Evolutionary conservation across 2,888 invertebrate genomes (phyloP), one percentile per base, ranked within the genome.

Genomic region (Pandemis heparana): DNA sequence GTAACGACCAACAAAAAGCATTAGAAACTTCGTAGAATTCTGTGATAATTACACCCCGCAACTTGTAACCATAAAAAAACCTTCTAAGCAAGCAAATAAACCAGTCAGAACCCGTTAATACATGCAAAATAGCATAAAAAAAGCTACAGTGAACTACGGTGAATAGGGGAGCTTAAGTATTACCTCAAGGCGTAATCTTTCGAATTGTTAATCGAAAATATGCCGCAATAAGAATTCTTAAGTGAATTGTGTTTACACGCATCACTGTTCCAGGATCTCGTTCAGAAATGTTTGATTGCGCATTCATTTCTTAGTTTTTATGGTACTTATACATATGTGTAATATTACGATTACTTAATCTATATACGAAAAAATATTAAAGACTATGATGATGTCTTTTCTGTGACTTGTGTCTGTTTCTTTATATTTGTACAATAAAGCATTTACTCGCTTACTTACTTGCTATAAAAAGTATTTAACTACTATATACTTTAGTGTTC

Each of bases 231-330:
- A 78, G 77, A 75, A 69, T 59, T 68, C 74, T 48, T 63, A 70
- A 68, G 71, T 71, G 89, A 84, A 88, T 89, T 86, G 38, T 59
- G 75, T 89, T 90, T 92, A 88, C 85, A 90, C 85, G 92, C 86
- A 82, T 81, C 81, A 82, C 74, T 79, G 80, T 88, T 84, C 80
- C 77, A 82, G 81, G 75, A 75, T 76, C 77, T 77, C 73, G 75
- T 76, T 72, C n/a, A 23, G 23, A 18, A 56, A 56, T 23, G 4
- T 3, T 56, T 12, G 4, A 3, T 56, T 2, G 53, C 6, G 48
- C n/a, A n/a, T n/a, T 51, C 16, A 3, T 6, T 48, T 48, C n/a
- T 10, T 10, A 12, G 43, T 43, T 12, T 12, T 32, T 32, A 32
- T 32, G 23, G 23, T 32, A 32, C 1, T 32, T 32, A 32, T 32